Conservation (phyloP, 2,113 vertebrate genomes). For the Ardeotis arabs region DNA sequence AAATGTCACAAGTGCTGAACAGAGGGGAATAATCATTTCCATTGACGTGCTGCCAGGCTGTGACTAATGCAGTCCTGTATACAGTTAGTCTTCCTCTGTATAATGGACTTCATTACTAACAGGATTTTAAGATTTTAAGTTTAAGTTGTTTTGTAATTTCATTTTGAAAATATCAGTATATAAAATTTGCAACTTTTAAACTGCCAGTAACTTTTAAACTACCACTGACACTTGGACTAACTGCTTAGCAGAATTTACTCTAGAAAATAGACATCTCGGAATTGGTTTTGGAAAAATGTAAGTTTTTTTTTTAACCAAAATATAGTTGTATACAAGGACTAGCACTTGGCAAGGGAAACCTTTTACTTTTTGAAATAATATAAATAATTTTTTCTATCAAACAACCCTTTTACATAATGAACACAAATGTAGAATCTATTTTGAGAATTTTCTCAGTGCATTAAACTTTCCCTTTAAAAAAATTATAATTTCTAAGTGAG, state of each 20-base stretch:
- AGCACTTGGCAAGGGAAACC: neutral
- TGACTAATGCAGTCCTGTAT: neutral
- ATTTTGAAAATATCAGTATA: neutral
- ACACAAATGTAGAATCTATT: neutral
- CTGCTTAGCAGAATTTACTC: neutral
- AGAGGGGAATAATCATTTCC: neutral
- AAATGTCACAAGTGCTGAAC: neutral
- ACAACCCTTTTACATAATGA: neutral
- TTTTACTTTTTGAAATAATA: neutral
- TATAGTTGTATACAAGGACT: neutral
- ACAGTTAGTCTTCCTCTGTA: neutral
- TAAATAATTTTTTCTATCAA: neutral
- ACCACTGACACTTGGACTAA: neutral
- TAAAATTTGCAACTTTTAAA: neutral
- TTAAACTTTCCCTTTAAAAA: conserved; percentile 55
- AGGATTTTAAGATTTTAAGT: neutral
- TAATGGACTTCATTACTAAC: neutral
- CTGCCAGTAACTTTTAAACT: neutral
- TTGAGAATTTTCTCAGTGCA: conserved; percentile 18
- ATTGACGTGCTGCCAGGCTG: neutral
- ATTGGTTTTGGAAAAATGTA: neutral
- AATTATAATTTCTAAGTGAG: conserved; percentile 35
- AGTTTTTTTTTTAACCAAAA: neutral
- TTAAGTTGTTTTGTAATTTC: neutral
- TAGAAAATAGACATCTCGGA: neutral